These are phyloP conservation scores for Epinotia nisella DNA, from an alignment of 2,888 invertebrate species.

Conservation along the genomic window DNA sequence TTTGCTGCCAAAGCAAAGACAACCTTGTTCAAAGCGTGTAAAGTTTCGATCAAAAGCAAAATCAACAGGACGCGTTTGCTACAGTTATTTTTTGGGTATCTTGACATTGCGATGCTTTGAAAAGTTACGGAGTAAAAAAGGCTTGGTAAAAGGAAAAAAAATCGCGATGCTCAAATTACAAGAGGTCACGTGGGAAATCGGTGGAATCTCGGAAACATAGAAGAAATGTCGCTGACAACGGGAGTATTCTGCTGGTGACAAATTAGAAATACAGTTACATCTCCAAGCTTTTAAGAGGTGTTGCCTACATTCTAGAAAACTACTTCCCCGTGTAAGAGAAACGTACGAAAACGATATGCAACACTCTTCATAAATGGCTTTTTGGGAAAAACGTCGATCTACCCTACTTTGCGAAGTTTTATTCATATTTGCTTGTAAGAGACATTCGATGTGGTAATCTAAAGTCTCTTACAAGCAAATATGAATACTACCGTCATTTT, in stretches of 20 bases:
- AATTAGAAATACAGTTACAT: constrained; percentile 1
- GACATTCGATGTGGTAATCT: no score
- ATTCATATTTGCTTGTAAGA: no score
- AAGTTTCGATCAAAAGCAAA: not conserved
- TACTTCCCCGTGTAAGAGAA: no score
- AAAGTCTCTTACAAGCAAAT: no score
- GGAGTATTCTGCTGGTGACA: constrained; percentile 34
- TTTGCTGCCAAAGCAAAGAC: not conserved
- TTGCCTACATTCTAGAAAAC: no score
- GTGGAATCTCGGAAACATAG: constrained; percentile 39
- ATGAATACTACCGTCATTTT: no score
- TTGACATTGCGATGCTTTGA: constrained; percentile 22
- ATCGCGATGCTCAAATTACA: constrained; percentile 40
- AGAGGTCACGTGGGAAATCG: constrained; percentile 45
- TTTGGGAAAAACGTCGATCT: no score
- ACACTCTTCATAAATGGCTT: no score
- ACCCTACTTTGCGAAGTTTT: no score
- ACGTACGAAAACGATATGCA: no score
- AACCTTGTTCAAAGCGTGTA: not conserved
- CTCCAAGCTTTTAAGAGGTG: not conserved
- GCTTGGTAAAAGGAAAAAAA: constrained; percentile 12
- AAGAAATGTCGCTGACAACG: constrained; percentile 32
- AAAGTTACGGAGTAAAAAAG: constrained; percentile 37
- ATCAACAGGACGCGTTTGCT: not conserved
- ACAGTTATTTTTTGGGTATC: constrained; percentile 11